phyloP scores from a whole-genome alignment of 2,888 invertebrate genomes.

The Drosophila peninsularis region DNA sequence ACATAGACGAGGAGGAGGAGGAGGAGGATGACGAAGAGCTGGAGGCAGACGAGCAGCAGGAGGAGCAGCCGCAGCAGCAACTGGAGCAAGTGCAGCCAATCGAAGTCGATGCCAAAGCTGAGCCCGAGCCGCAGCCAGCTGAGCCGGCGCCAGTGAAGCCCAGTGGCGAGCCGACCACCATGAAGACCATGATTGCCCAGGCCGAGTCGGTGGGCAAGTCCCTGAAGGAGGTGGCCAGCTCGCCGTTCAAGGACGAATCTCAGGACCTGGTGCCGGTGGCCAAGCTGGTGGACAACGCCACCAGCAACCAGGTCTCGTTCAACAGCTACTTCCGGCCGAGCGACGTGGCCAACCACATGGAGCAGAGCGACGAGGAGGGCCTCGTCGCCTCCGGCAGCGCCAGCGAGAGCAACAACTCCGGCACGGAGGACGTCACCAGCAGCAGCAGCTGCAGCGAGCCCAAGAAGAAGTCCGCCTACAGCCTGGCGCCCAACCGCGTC shows the following conservation, averaged over 20 bases:
- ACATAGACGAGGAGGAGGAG: constrained; percentile 61
- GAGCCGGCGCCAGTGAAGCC: constrained; percentile 66
- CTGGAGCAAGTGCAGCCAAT: background rate
- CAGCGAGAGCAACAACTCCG: constrained; percentile 93
- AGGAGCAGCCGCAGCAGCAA: constrained; percentile 17
- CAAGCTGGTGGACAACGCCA: constrained; percentile 91
- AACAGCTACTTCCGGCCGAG: constrained; percentile 87
- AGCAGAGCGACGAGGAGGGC: constrained; percentile 89
- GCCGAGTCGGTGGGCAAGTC: constrained; percentile 84
- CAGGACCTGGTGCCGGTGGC: constrained; percentile 92
- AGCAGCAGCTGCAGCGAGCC: constrained; percentile 73
- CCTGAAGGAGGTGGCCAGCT: constrained; percentile 83
- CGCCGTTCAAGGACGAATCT: constrained; percentile 85
- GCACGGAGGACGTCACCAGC: constrained; percentile 88
- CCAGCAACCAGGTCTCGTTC: constrained; percentile 86
- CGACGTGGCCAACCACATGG: constrained; percentile 84
- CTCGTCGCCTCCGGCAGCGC: constrained; percentile 91
- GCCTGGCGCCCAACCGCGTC: constrained; percentile 96
- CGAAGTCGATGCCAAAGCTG: background rate
- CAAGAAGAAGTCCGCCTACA: constrained; percentile 97
- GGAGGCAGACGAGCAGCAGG: constrained; percentile 61
- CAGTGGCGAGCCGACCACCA: constrained; percentile 37
- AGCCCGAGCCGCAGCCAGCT: constrained; percentile 73
- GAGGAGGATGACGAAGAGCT: constrained; percentile 48
- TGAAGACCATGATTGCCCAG: constrained; percentile 87